These are phyloP conservation scores for Resseliella maxima DNA, from an alignment of 2,888 invertebrate species.

Conservation along the genomic window DNA sequence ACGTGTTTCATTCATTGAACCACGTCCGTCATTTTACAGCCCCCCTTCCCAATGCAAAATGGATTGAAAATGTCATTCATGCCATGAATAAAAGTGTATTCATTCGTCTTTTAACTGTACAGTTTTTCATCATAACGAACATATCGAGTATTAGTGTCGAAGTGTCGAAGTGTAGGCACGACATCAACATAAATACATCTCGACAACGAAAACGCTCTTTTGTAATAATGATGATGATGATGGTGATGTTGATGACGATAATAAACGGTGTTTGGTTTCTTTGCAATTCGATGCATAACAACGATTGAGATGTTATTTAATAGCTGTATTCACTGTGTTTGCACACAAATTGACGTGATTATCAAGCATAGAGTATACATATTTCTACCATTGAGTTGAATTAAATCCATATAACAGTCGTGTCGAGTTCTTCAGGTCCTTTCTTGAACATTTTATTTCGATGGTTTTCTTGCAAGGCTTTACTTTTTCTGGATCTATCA, in stretches of 20 bases:
- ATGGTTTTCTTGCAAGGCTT: no score
- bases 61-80: conserved; percentile 43
- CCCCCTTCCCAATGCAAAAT: no score
- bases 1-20: conserved; percentile 51
- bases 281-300: not conserved
- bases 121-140: not conserved
- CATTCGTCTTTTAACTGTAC: conserved; percentile 13
- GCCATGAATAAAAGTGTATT: conserved; percentile 47
- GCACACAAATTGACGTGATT: conserved; percentile 36
- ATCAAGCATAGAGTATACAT: conserved; percentile 24
- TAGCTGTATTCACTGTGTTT: conserved; percentile 27
- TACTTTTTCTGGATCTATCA: no score
- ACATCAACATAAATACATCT: not conserved
- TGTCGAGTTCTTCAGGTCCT: no score
- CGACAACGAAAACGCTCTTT: not conserved
- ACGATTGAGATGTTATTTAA: conserved; percentile 47
- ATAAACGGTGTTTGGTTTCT: conserved; percentile 41
- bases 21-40: conserved; percentile 46
- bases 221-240: not conserved
- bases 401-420: not conserved
- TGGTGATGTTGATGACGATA: conserved; percentile 19
- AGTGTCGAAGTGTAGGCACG: conserved; percentile 16
- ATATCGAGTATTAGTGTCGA: no score
- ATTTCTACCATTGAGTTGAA: not conserved
- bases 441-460: no score